Base-by-base conservation (phyloP, 2,113 vertebrate genomes). In the Hipposideros armiger region DNA sequence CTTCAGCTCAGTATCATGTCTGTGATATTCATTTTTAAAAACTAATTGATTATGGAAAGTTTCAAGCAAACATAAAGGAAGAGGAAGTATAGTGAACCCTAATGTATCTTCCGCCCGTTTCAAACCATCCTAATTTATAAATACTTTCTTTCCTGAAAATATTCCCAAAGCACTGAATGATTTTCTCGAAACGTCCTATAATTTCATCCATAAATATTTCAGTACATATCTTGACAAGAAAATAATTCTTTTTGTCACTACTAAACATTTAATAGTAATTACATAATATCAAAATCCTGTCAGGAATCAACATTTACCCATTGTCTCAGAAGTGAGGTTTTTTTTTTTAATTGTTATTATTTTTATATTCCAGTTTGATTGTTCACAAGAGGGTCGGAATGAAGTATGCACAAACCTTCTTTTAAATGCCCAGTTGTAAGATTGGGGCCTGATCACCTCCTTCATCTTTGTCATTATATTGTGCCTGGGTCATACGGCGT, bases 1-100 rank as follows among this genome's bases (percentile, higher is more conserved):
- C 7, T 86, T 87, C 17, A 74, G 42, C 20, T 93, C 2, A 42
- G 32, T 54, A 26, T 91, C 10, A 32, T 72, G 4, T 77, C 36
- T 89, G 8, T 81, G n/a, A 70, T 60, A 70, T 14, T 80, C 15
- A 15, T 47, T 80, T 86, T 78, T 19, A 89, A 97, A 93, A 73
- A 47, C 2, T 4, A 64, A 54, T 7, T 80, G 81, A 85, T 78
- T 89, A 11, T 94, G 56, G 62, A 82, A 78, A 80, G 62, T 81
- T 72, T 58, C 5, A 66, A 70, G 30, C 45, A 0, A 42, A 47
- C 16, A 84, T 22, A 83, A 83, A 76, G 13, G 15, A 67, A 50
- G 32, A 69, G 40, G 62, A 88, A 52, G 28, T 47, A 36, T 11
- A 64, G 3, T 28, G 19, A 90, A 52, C 4, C 2, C 2, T 45